Percentiles rank a stretch among this genome's conserved stretches.
Evolutionary conservation across 2,113 vertebrate species (phyloP).

Genomic region (Megaptera novaeangliae): DNA sequence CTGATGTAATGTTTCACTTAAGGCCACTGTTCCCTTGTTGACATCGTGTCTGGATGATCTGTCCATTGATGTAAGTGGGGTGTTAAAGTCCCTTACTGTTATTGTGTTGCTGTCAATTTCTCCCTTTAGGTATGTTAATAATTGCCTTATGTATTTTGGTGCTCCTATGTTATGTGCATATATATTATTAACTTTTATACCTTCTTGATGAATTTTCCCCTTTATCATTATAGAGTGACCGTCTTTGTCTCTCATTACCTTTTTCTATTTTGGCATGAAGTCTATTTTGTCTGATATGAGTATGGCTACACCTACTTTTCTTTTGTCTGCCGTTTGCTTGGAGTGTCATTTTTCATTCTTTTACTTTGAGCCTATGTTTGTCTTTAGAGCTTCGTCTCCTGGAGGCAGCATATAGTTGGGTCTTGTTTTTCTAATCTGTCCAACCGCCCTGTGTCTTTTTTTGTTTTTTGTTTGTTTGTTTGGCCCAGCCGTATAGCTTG

Average conservation of each 20-base stretch:
- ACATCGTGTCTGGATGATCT: neutral
- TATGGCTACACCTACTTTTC: neutral
- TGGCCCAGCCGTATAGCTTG: neutral
- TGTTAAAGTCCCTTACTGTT: neutral
- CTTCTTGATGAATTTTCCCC: neutral
- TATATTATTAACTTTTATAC: neutral
- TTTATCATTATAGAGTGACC: neutral
- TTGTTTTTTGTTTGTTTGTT: neutral
- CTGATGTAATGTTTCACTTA: neutral
- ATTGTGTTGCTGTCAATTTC: neutral
- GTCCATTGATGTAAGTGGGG: neutral
- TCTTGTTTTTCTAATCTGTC: neutral
- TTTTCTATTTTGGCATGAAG: neutral
- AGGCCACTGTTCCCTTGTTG: neutral
- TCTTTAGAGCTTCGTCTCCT: neutral
- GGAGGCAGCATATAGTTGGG: neutral
- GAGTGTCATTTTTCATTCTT: neutral
- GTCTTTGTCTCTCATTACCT: neutral
- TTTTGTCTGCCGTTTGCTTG: neutral
- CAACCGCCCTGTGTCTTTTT: neutral
- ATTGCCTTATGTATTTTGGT: neutral
- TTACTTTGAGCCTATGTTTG: neutral
- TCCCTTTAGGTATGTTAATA: neutral
- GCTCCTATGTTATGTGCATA: neutral
- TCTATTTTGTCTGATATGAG: neutral